Base-by-base conservation (phyloP, 2,797 vertebrate species). In the Phalanger gymnotis region DNA sequence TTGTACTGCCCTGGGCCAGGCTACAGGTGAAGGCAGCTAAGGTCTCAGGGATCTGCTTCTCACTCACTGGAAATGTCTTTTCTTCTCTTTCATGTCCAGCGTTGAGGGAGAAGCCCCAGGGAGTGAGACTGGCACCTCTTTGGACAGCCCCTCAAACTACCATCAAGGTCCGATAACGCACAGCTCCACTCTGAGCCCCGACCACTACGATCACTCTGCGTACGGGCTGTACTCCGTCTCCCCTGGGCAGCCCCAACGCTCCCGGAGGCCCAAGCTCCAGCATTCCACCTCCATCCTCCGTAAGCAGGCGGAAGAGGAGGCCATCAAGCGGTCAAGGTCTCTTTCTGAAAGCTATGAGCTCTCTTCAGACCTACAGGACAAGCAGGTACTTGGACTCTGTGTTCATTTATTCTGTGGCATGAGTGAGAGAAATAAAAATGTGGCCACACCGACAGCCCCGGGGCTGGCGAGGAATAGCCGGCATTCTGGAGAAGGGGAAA, bases 271-370 rank as follows among this genome's bases (percentile, higher is more conserved):
- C 16, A 99, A 99, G 96, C 99, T 99, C 57, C 99, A 99, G 98
- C 99, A 99, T 98, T 99, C 99, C 0, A 99, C 99, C 90, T 99
- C 99, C 94, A 99, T 99, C 97, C 99, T 99, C 95, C 99, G 99
- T 93, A 99, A 99, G 98, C 99, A 99, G 98, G 99, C 99, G 0
- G 99, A 99, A 98, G 99, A 99, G 95, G 99, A 99, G 96, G 99
- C 99, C 97, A 99, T 99, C 98, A 99, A 99, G 97, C 99, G 99
- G 95, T 99, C 99, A 0, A 98, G 99, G 96, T 99, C 99, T 0
- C 99, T 99, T 94, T 99, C 99, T 0, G 99, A 99, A 99, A 99
- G 99, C 99, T 99, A 99, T 99, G 99, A 99, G 99, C 99, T 99
- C 98, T 99, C 99, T 92, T 99, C 99, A 3, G 99, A 99, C 98